These are phyloP conservation scores for Xiphophorus birchmanni DNA, from an alignment of 2,797 vertebrate genomes.

Conservation along the genomic window DNA sequence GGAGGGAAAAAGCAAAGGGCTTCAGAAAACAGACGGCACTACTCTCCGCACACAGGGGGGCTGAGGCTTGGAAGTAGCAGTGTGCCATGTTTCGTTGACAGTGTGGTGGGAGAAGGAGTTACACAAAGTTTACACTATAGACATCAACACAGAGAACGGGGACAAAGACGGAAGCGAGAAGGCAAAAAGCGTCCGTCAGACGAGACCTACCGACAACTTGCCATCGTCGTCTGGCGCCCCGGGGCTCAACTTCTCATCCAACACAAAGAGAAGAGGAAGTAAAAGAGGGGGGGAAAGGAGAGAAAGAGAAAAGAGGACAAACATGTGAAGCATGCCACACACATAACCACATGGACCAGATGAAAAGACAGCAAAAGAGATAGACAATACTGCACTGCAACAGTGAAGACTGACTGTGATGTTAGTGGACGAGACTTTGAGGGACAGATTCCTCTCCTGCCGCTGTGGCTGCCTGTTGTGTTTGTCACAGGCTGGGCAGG, in stretches of 20 bases:
- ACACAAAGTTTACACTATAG: constrained; percentile 11
- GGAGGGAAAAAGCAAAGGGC: constrained; percentile 22
- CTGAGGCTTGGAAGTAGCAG: constrained; percentile 53
- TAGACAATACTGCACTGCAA: constrained; percentile 26
- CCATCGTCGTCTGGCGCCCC: constrained; percentile 87
- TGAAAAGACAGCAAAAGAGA: constrained; percentile 39
- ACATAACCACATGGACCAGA: constrained; percentile 61
- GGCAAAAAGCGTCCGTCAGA: constrained; percentile 63
- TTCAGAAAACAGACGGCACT: constrained; percentile 35
- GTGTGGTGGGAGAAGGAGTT: constrained; percentile 37
- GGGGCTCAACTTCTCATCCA: constrained; percentile 84
- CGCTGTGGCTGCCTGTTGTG: constrained; percentile 27
- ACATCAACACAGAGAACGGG: constrained; percentile 51
- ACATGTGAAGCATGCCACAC: constrained; percentile 81
- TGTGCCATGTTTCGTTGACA: constrained; percentile 42
- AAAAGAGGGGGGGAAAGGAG: constrained; percentile 49
- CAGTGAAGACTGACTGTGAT: constrained; percentile 56
- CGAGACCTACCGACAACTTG: constrained; percentile 91
- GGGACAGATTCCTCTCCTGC: constrained; percentile 48
- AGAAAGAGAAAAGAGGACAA: constrained; percentile 73
- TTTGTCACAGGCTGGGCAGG: constrained; percentile 31
- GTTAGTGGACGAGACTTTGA: constrained; percentile 62
- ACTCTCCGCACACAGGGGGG: constrained; percentile 38
- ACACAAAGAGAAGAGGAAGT: constrained; percentile 78
- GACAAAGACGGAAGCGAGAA: constrained; percentile 65